Evolutionary conservation across 2,888 invertebrate genomes (phyloP).

Genomic region (Poecilobothrus nobilitatus): DNA sequence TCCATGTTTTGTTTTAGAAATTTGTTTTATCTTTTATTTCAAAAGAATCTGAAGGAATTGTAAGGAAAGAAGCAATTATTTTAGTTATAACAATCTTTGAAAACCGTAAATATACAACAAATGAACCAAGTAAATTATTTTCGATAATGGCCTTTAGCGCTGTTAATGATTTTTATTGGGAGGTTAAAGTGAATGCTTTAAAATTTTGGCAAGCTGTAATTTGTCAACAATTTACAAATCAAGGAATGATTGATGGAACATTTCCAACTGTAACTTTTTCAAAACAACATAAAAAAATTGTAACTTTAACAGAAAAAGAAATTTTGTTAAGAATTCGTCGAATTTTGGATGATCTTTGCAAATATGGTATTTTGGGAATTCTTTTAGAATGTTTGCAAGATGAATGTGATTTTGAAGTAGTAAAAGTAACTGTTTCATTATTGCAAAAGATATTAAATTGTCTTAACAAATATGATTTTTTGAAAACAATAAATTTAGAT

Average conservation of each 20-base stretch:
- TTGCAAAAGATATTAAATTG: slow-evolving; percentile 45
- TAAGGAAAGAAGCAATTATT: slow-evolving; percentile 62
- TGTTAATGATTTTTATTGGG: slow-evolving; percentile 70
- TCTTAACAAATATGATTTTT: slow-evolving; percentile 50
- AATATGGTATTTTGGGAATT: slow-evolving; percentile 61
- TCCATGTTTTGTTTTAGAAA: slow-evolving; percentile 40
- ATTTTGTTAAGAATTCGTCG: slow-evolving; percentile 50
- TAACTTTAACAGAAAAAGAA: slow-evolving; percentile 59
- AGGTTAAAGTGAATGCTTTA: slow-evolving; percentile 64
- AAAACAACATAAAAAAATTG: slow-evolving; percentile 66
- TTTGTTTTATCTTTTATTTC: slow-evolving; percentile 49
- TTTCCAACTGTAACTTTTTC: slow-evolving; percentile 75
- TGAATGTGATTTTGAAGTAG: slow-evolving; percentile 64
- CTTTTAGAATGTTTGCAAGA: slow-evolving; percentile 57
- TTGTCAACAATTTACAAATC: slow-evolving; percentile 55
- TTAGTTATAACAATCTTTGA: slow-evolving; percentile 59
- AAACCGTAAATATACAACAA: slow-evolving; percentile 51
- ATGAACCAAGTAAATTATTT: slow-evolving; percentile 50
- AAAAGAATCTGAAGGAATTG: slow-evolving; percentile 66
- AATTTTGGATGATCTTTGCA: slow-evolving; percentile 58
- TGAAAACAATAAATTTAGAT: slow-evolving; percentile 29
- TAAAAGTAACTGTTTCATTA: slow-evolving; percentile 52
- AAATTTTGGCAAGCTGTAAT: slow-evolving; percentile 65
- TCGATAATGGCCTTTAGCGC: slow-evolving; percentile 59
- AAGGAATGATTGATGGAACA: slow-evolving; percentile 75